phyloP scores from a whole-genome alignment of 2,797 vertebrate genomes.

The Myotis vivesi region DNA sequence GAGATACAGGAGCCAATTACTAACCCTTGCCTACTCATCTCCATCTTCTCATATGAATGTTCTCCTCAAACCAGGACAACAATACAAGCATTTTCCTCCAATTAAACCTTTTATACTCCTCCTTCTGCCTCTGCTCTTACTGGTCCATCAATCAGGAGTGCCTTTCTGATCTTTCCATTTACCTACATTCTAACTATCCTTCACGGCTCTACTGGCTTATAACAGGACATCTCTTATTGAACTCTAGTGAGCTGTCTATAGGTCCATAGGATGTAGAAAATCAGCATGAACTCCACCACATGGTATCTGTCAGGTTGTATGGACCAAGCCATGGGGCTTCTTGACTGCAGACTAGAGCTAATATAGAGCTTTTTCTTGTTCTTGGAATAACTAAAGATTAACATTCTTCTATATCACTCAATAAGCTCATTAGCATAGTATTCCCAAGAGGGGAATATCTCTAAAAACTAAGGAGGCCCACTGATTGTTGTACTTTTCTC shows the following conservation, averaged over 20 bases:
- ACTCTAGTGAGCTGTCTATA: fast-evolving
- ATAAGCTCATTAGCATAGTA: background rate
- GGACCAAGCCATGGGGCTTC: background rate
- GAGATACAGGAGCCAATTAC: background rate
- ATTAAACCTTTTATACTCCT: background rate
- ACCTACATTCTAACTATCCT: background rate
- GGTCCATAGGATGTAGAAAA: background rate
- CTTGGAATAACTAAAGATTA: background rate
- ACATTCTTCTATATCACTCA: background rate
- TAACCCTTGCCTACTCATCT: background rate
- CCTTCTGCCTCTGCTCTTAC: background rate
- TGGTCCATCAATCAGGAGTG: too few relatives aligned
- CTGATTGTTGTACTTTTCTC: background rate
- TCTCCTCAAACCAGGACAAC: background rate
- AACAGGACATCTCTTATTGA: background rate
- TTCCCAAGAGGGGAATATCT: background rate
- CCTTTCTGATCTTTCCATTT: background rate
- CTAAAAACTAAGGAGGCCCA: background rate
- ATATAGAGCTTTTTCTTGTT: background rate
- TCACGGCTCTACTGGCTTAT: background rate
- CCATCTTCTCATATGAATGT: background rate
- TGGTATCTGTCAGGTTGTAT: background rate
- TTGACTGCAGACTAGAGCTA: background rate
- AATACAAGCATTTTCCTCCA: background rate
- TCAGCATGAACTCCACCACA: background rate